Percentiles rank a stretch among this genome's conserved stretches.
phyloP scores from a whole-genome alignment of 2,113 vertebrate species.

The Chloroceryle aenea region DNA sequence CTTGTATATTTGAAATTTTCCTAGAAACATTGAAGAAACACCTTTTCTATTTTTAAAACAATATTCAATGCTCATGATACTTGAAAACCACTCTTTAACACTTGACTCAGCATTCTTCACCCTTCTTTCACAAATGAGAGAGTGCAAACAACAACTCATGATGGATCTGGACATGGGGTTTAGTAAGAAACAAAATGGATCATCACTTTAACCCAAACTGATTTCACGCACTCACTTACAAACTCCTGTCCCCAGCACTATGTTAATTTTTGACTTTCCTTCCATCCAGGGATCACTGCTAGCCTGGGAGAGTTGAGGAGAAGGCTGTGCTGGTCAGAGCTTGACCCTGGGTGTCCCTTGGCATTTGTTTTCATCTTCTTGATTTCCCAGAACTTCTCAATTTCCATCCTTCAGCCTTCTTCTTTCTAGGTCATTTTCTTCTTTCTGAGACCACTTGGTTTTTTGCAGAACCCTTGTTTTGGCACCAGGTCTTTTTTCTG shows the following conservation, averaged over 20 bases:
- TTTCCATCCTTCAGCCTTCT: neutral
- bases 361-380: neutral
- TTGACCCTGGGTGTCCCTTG: neutral
- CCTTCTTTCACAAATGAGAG: neutral
- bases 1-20: neutral
- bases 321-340: neutral
- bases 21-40: neutral
- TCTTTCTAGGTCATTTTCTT: neutral
- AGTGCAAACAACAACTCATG: neutral
- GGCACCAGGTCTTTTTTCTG: neutral
- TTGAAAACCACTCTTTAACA: neutral
- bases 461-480: neutral
- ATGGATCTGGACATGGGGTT: neutral
- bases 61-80: neutral
- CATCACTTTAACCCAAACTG: neutral
- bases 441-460: neutral
- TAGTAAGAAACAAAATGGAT: neutral
- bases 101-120: neutral
- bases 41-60: neutral
- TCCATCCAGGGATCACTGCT: neutral
- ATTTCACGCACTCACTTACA: neutral
- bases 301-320: neutral
- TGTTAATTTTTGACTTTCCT: neutral
- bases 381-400: neutral
- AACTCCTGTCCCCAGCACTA: accelerated